Evolutionary conservation across 2,888 invertebrate species (phyloP).

Genomic region (Eledone cirrhosa): DNA sequence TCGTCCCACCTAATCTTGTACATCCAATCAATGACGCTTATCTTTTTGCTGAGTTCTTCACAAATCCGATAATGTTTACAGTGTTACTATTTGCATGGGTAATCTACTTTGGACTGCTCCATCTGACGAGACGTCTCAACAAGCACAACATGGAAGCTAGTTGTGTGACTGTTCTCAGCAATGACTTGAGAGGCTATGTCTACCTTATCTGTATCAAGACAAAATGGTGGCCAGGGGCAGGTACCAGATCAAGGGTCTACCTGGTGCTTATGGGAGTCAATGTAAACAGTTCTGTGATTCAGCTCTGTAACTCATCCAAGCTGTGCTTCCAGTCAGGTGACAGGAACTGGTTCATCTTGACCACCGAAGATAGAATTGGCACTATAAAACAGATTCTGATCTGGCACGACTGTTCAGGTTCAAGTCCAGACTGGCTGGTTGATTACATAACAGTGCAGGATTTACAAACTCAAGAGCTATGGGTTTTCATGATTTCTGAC

Average conservation of each 20-base stretch:
- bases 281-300: constrained; percentile 38
- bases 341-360: constrained; percentile 58
- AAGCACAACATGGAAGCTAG: constrained; percentile 41
- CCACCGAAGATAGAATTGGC: constrained; percentile 48
- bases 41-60: neutral
- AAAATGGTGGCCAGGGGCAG: constrained; percentile 54
- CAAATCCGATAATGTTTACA: constrained; percentile 55
- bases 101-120: constrained; percentile 47
- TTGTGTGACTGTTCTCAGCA: constrained; percentile 42
- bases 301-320: constrained; percentile 37
- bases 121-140: constrained; percentile 49
- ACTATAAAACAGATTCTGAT: constrained; percentile 46
- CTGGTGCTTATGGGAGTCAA: constrained; percentile 40
- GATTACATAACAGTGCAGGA: constrained; percentile 51
- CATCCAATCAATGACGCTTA: neutral
- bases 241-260: constrained; percentile 54
- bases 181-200: constrained; percentile 43
- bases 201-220: constrained; percentile 56
- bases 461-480: constrained; percentile 45
- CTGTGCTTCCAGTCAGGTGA: constrained; percentile 49
- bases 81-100: constrained; percentile 48
- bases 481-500: constrained; percentile 54
- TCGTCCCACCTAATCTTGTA: neutral
- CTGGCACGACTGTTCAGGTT: constrained; percentile 59
- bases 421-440: constrained; percentile 53